Evolutionary conservation across 2,113 vertebrate genomes (phyloP).

Genomic region (Opisthocomus hoazin): DNA sequence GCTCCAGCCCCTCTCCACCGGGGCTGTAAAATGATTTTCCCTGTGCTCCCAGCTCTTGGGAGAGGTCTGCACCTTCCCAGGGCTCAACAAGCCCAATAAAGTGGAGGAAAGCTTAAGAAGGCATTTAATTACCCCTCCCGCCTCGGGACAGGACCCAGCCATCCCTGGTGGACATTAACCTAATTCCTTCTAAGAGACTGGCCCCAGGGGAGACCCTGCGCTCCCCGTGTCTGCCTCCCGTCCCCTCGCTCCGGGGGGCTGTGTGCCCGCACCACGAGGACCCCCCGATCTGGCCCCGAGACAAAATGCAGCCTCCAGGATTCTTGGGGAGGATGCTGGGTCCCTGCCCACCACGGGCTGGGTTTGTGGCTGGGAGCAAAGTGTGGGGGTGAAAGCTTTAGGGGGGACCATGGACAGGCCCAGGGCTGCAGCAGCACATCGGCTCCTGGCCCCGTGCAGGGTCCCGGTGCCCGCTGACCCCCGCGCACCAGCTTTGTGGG

Average conservation of each 20-base stretch:
- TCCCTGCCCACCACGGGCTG: not conserved
- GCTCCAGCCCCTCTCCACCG: too few relatives aligned
- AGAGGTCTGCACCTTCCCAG: not conserved
- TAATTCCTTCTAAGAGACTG: not conserved
- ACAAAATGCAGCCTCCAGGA: not conserved
- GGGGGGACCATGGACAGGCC: not conserved
- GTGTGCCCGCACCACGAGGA: fast-evolving
- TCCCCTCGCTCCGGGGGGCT: fast-evolving
- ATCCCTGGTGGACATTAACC: not conserved
- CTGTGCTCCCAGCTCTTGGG: not conserved
- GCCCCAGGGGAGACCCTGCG: fast-evolving
- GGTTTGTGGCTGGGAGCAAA: not conserved
- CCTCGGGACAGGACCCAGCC: not conserved
- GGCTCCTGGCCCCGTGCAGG: fast-evolving
- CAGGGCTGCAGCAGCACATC: not conserved
- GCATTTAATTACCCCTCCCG: not conserved
- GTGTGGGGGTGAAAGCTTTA: fast-evolving
- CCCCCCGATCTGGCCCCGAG: not conserved
- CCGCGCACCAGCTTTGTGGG: fast-evolving
- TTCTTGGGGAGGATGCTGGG: not conserved
- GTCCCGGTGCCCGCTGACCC: not conserved
- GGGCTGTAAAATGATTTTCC: not conserved
- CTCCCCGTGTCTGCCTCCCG: not conserved
- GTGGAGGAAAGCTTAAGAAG: not conserved
- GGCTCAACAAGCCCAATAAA: not conserved